Percentiles rank a stretch among this genome's conserved stretches.
These are phyloP conservation scores for Lethenteron camtschaticum DNA, from an alignment of 2,113 vertebrate species.

Conservation along the genomic window DNA sequence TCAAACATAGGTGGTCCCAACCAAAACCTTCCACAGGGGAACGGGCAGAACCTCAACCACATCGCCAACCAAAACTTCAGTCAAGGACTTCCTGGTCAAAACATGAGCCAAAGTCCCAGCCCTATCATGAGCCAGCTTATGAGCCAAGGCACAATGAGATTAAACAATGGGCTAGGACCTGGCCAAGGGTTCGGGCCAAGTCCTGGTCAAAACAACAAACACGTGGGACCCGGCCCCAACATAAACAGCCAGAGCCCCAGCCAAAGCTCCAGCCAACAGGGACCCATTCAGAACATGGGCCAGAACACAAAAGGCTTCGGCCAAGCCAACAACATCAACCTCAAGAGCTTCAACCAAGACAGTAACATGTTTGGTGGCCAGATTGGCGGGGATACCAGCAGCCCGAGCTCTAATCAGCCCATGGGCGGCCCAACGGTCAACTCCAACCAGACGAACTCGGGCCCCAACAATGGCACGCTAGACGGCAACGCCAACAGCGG, in stretches of 20 bases:
- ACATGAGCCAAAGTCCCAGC: constrained; percentile 5
- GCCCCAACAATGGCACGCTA: constrained; percentile 2
- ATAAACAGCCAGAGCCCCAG: constrained; percentile 34
- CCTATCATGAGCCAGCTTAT: constrained; percentile 1
- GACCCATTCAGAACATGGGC: constrained; percentile 34
- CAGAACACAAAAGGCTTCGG: constrained; percentile 18
- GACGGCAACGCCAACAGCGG: neutral
- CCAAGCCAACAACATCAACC: constrained; percentile 32
- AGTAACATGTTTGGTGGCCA: constrained; percentile 18
- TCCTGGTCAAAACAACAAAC: constrained; percentile 13
- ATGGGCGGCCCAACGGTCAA: constrained; percentile 23
- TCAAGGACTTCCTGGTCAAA: neutral
- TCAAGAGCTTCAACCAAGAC: constrained; percentile 21
- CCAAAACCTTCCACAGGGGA: neutral
- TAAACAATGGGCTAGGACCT: constrained; percentile 31
- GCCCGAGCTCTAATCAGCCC: constrained; percentile 14
- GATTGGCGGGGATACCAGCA: constrained; percentile 21
- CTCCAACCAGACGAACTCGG: constrained; percentile 14
- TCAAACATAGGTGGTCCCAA: neutral
- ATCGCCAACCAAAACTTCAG: neutral
- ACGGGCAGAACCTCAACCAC: neutral
- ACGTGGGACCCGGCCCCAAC: constrained; percentile 24
- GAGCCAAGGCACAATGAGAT: neutral
- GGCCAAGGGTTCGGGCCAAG: constrained; percentile 29
- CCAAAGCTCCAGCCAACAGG: constrained; percentile 39